These are phyloP conservation scores for Macrophya annulata DNA, from an alignment of 2,888 invertebrate species.

Conservation along the genomic window DNA sequence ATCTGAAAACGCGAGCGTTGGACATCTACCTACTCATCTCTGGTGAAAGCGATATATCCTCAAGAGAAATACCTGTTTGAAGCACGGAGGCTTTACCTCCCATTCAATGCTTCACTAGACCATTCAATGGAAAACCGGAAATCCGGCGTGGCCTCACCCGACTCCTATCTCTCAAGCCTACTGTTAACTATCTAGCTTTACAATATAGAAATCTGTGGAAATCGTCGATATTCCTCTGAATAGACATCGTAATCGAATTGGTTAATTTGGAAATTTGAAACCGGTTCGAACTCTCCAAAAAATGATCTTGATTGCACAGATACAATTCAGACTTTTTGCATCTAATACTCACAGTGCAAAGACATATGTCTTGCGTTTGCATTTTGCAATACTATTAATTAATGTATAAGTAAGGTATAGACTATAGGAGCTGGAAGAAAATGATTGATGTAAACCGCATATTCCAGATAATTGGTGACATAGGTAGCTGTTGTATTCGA, in stretches of 20 bases:
- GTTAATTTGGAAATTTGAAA: not conserved
- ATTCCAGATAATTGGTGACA: slow-evolving; percentile 33
- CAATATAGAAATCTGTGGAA: too few species aligned
- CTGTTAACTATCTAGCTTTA: too few species aligned
- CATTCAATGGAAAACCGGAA: too few species aligned
- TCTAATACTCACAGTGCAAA: not conserved
- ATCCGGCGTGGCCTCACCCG: too few species aligned
- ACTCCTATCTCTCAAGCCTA: too few species aligned
- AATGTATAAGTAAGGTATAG: not conserved
- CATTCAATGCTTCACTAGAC: too few species aligned
- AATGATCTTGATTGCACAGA: not conserved
- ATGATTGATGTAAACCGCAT: not conserved
- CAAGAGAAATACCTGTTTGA: too few species aligned
- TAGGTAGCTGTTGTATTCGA: slow-evolving; percentile 46
- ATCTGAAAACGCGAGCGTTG: too few species aligned
- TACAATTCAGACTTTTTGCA: not conserved
- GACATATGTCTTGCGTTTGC: not conserved
- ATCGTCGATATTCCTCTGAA: not conserved
- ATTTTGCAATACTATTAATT: not conserved
- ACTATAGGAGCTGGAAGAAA: not conserved
- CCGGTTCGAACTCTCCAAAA: not conserved
- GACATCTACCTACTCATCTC: too few species aligned
- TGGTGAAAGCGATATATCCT: too few species aligned
- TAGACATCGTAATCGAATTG: not conserved
- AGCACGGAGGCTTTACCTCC: too few species aligned